Conservation (phyloP, 2,888 invertebrate genomes). For the Lathronympha strigana region DNA sequence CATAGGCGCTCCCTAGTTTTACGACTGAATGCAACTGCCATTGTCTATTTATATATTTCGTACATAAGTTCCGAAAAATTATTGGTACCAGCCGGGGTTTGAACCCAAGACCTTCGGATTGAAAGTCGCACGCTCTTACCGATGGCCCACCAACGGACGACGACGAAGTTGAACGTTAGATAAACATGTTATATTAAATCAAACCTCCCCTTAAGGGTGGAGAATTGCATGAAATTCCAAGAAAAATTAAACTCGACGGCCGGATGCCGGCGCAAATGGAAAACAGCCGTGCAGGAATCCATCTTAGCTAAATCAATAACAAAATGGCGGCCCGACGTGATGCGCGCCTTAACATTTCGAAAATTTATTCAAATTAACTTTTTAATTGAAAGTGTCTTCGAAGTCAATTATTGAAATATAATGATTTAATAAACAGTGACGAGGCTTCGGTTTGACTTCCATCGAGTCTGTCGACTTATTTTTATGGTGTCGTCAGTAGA, state of each 20-base stretch:
- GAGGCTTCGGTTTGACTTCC: too few species aligned
- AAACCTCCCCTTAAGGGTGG: constrained; percentile 25
- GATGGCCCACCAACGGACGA: too few species aligned
- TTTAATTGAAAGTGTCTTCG: background rate
- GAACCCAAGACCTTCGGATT: too few species aligned
- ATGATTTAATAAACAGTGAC: background rate
- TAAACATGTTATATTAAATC: too few species aligned
- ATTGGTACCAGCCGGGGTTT: too few species aligned
- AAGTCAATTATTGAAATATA: background rate
- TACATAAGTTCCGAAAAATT: too few species aligned
- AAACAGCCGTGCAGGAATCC: constrained; percentile 49
- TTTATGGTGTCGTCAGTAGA: too few species aligned
- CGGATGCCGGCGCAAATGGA: constrained; percentile 45
- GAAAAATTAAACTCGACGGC: constrained; percentile 52
- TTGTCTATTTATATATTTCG: too few species aligned
- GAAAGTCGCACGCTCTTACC: too few species aligned
- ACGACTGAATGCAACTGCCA: too few species aligned
- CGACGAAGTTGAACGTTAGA: background rate
- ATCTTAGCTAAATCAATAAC: constrained; percentile 56
- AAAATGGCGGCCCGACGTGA: constrained; percentile 44
- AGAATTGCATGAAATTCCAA: constrained; percentile 44
- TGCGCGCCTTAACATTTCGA: background rate
- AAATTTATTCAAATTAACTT: constrained; percentile 30
- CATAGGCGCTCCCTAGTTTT: too few species aligned
- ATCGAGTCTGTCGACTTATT: too few species aligned